Evolutionary conservation across 2,797 vertebrate genomes (phyloP).

Genomic region (Anabas testudineus): DNA sequence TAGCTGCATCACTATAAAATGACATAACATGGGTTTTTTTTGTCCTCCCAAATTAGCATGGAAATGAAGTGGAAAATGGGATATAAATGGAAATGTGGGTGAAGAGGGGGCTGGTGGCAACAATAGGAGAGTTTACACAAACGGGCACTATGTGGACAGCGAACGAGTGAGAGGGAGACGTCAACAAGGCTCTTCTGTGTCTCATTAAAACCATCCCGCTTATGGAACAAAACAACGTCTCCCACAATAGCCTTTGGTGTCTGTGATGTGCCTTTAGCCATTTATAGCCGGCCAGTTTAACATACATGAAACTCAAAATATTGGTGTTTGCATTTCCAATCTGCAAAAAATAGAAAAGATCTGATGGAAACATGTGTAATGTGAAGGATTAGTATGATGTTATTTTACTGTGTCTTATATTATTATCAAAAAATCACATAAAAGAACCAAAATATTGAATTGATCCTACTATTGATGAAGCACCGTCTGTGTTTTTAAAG

Average conservation of each 20-base stretch:
- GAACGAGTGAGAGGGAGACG: constrained; percentile 22
- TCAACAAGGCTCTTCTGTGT: constrained; percentile 83
- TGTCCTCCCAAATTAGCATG: constrained; percentile 79
- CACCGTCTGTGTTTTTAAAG: neutral
- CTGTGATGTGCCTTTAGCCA: constrained; percentile 49
- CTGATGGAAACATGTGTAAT: neutral
- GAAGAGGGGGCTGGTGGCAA: constrained; percentile 67
- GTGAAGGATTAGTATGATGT: too few species aligned
- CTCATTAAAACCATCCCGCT: constrained; percentile 62
- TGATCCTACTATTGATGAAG: neutral
- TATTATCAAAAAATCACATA: neutral
- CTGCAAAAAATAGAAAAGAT: neutral
- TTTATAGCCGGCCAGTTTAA: constrained; percentile 44
- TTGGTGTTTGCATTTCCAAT: neutral
- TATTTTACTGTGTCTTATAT: neutral
- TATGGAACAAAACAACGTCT: constrained; percentile 71
- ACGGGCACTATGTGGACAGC: constrained; percentile 60
- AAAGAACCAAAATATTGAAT: neutral
- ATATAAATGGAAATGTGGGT: constrained; percentile 83
- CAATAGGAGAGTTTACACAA: constrained; percentile 81
- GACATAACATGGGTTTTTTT: constrained; percentile 78
- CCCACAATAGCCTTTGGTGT: constrained; percentile 58
- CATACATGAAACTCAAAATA: constrained; percentile 33
- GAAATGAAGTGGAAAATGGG: constrained; percentile 81
- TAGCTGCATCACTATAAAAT: constrained; percentile 82